Evolutionary conservation across 1,140 invertebrate species (phyloP).

Genomic region (Idris sp.): DNA sequence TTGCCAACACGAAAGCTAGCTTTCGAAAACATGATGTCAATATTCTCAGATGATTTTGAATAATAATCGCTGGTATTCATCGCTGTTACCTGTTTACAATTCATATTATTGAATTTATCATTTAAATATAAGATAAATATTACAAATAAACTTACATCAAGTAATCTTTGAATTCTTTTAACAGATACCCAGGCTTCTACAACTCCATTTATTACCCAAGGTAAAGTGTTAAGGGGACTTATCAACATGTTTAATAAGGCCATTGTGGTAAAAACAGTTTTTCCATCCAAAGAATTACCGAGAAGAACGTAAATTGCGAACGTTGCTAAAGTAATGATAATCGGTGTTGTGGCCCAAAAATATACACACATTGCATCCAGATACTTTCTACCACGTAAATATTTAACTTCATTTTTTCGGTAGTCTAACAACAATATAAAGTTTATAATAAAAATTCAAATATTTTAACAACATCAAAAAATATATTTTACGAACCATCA

Average conservation of each 20-base stretch:
- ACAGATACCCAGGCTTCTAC: constrained; percentile 95
- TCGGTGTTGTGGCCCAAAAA: constrained; percentile 99
- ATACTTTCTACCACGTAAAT: constrained; percentile 93
- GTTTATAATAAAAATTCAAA: constrained; percentile 1
- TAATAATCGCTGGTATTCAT: no score
- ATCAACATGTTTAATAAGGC: constrained; percentile 98
- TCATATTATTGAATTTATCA: no score
- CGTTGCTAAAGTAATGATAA: constrained; percentile 94
- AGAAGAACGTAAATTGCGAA: constrained; percentile 92
- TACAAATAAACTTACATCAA: constrained; percentile 80
- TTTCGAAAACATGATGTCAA: no score
- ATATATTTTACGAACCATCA: constrained; percentile 71
- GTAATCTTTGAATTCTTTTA: constrained; percentile 87
- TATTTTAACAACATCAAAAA: constrained; percentile 1
- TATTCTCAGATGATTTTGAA: no score
- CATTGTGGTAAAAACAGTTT: constrained; percentile 96
- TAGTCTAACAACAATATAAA: constrained; percentile 75
- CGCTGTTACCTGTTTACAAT: no score
- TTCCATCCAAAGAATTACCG: constrained; percentile 89
- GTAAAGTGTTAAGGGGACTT: constrained; percentile 96
- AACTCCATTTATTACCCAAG: constrained; percentile 98
- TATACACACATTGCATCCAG: constrained; percentile 99
- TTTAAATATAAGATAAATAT: no score
- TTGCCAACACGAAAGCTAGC: no score
- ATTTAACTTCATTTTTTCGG: constrained; percentile 85